Percentiles rank a stretch among this genome's conserved stretches.
Conservation (phyloP, 2,888 invertebrate genomes). For the Bruchidius siliquastri region DNA sequence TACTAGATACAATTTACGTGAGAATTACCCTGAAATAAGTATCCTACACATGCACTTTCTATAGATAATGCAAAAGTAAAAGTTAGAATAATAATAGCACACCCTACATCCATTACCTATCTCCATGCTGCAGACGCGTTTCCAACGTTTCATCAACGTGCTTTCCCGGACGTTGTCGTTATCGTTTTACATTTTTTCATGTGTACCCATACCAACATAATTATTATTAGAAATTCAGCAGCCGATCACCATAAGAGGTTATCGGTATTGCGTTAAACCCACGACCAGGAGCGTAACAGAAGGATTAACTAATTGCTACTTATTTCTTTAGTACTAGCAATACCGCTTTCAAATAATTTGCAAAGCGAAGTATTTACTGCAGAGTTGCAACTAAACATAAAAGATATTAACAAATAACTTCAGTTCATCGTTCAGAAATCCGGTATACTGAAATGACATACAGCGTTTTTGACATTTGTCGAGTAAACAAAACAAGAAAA, state of each 20-base stretch:
- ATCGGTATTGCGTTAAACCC: not conserved
- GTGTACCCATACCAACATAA: not conserved
- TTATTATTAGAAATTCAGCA: not conserved
- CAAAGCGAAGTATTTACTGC: too few relatives aligned
- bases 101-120: not conserved
- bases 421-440: too few relatives aligned
- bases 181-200: not conserved
- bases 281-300: not conserved
- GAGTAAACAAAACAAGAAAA: too few relatives aligned
- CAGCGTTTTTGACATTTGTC: too few relatives aligned
- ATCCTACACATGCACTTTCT: not conserved
- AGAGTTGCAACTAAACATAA: too few relatives aligned
- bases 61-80: not conserved
- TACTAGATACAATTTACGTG: too few relatives aligned
- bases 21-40: constrained; percentile 2
- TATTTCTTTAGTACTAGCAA: too few relatives aligned
- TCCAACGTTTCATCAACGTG: not conserved
- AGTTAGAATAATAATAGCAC: not conserved
- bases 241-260: not conserved
- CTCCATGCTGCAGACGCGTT: not conserved
- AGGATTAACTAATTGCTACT: not conserved
- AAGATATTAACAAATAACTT: too few relatives aligned
- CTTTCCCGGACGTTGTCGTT: not conserved
- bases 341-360: too few relatives aligned
- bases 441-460: too few relatives aligned